These are phyloP conservation scores for Drosophila pallidifrons DNA, from an alignment of 1,140 invertebrate species.

Conservation along the genomic window DNA sequence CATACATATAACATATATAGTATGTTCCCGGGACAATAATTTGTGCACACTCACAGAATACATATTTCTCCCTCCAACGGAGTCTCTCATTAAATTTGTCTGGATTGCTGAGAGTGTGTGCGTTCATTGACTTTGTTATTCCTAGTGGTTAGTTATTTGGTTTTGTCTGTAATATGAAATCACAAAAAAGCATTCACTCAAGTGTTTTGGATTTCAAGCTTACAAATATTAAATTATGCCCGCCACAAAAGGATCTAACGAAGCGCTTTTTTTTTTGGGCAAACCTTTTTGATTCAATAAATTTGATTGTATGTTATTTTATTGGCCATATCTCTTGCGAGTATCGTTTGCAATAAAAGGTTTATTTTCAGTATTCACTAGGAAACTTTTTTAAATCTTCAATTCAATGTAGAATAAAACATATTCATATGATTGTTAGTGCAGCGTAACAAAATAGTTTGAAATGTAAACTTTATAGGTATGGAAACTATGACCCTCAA, in stretches of 20 bases:
- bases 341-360: too few species aligned
- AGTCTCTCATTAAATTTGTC: conserved; percentile 71
- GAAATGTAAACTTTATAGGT: too few species aligned
- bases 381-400: too few species aligned
- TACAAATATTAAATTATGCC: conserved; percentile 75
- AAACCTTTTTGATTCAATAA: conserved; percentile 34
- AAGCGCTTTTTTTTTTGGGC: conserved; percentile 57
- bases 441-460: too few species aligned
- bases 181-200: conserved; percentile 70
- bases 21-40: conserved; percentile 60
- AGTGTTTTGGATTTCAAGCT: conserved; percentile 66
- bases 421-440: too few species aligned
- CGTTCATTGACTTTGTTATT: conserved; percentile 60
- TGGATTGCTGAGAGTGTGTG: conserved; percentile 10
- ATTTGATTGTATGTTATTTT: conserved; percentile 33
- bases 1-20: conserved; percentile 1
- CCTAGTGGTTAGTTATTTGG: conserved; percentile 70
- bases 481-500: too few species aligned
- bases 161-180: conserved; percentile 65
- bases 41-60: conserved; percentile 46
- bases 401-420: too few species aligned
- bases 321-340: neutral
- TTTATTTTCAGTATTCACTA: too few species aligned
- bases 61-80: conserved; percentile 22
- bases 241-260: conserved; percentile 71